Evolutionary conservation across 1,140 invertebrate genomes (phyloP).

Genomic region (Papilio helenus): DNA sequence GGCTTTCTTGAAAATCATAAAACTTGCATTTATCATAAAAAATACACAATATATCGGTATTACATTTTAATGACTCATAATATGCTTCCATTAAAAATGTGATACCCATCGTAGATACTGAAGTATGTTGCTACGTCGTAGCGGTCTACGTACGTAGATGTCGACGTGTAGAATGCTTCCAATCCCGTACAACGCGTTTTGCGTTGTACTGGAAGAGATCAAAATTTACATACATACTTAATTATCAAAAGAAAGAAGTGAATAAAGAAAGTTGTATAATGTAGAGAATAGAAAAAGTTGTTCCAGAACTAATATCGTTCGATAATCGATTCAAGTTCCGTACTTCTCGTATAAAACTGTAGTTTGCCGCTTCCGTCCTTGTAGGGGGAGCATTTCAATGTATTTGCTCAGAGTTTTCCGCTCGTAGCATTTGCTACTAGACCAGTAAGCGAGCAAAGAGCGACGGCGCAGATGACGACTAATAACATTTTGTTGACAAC

Average conservation of each 20-base stretch:
- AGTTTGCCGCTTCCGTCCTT: constrained; percentile 30
- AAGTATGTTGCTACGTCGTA: not conserved
- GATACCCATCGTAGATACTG: not conserved
- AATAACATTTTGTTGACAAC: constrained; percentile 77
- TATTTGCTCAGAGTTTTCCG: constrained; percentile 39
- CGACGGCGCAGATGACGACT: constrained; percentile 62
- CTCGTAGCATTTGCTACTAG: constrained; percentile 37
- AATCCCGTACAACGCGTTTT: no score
- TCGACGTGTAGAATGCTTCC: no score
- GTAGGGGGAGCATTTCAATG: constrained; percentile 32
- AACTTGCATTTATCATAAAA: constrained; percentile 15
- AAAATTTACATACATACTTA: not conserved
- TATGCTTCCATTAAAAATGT: not conserved
- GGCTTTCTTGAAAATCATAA: no score
- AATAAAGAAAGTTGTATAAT: not conserved
- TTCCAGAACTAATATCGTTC: constrained; percentile 5
- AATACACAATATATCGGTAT: not conserved
- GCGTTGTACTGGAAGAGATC: not conserved
- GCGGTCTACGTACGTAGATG: not conserved
- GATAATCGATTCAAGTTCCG: constrained; percentile 24
- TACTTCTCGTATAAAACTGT: constrained; percentile 33
- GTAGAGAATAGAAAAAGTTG: not conserved
- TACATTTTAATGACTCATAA: not conserved
- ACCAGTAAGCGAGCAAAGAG: constrained; percentile 42
- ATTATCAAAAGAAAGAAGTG: not conserved